Conservation (phyloP, 2,888 invertebrate species). For the Melieria omissa region DNA sequence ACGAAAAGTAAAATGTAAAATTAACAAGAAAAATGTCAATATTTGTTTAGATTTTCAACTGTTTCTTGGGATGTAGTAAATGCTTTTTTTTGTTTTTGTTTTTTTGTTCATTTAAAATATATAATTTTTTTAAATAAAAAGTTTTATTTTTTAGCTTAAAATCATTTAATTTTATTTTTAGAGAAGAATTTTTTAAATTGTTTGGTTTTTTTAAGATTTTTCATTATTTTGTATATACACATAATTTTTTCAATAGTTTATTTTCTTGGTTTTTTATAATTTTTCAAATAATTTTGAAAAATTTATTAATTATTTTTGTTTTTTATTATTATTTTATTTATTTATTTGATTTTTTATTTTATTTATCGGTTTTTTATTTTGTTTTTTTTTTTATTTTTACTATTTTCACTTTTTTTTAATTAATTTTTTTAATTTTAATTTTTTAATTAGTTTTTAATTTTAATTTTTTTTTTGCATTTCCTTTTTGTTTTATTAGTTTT, state of each 20-base stretch:
- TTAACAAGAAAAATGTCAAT: neutral
- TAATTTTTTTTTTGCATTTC: slow-evolving; percentile 25
- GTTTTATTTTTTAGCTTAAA: no score
- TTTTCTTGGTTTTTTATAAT: no score
- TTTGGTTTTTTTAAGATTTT: no score
- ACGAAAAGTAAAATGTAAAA: neutral
- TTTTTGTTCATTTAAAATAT: neutral
- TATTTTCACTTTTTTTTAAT: neutral
- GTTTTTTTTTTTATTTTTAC: neutral
- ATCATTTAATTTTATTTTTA: no score
- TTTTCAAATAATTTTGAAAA: neutral
- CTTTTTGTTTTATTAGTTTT: slow-evolving; percentile 30
- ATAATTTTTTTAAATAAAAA: slow-evolving; percentile 12
- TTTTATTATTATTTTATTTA: slow-evolving; percentile 26
- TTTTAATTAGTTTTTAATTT: slow-evolving; percentile 26
- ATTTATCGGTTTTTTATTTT: neutral
- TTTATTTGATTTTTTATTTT: slow-evolving; percentile 13
- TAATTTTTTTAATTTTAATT: neutral
- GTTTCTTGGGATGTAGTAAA: neutral
- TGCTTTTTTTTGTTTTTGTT: neutral
- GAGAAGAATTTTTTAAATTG: no score
- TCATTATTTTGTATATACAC: no score
- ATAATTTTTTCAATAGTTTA: no score
- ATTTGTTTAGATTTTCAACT: neutral
- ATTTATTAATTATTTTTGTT: slow-evolving; percentile 33